Percentiles rank a stretch among this genome's conserved stretches.
Conservation (phyloP, 2,113 vertebrate species). For the Pavo muticus region DNA sequence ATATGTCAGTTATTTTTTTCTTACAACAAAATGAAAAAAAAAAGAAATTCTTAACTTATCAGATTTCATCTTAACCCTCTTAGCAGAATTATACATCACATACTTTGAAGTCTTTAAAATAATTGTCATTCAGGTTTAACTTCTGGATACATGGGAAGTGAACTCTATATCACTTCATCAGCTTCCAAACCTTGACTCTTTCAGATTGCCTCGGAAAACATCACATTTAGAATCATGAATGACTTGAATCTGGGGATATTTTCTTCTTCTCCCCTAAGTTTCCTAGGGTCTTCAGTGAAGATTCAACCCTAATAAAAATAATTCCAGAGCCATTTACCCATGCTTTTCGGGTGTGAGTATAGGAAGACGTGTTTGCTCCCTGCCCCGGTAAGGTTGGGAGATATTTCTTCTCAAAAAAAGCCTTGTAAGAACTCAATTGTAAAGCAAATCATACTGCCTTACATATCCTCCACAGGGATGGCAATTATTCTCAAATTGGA, state of each 20-base stretch:
- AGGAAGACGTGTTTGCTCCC: neutral
- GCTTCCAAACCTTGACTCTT: neutral
- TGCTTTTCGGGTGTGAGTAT: neutral
- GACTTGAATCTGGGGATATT: neutral
- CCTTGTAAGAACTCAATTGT: neutral
- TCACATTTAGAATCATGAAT: neutral
- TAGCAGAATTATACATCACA: neutral
- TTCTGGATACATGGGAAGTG: neutral
- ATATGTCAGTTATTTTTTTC: neutral
- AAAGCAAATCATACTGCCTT: slow-evolving; percentile 17
- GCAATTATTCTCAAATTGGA: slow-evolving; percentile 44
- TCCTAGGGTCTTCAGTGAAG: neutral
- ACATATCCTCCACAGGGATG: neutral
- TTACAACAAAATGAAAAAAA: neutral
- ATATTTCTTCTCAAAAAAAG: neutral
- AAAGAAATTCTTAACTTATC: neutral
- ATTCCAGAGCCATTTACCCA: neutral
- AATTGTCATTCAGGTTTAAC: neutral
- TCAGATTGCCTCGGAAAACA: neutral
- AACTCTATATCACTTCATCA: neutral
- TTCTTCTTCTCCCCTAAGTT: neutral
- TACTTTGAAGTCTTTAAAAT: neutral
- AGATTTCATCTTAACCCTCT: neutral
- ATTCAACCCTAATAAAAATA: neutral
- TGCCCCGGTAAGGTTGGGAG: neutral